A percentile compares a stretch with the other conserved stretches of the same genome.
phyloP scores from a whole-genome alignment of 2,797 vertebrate genomes.

The Mergus octosetaceus region DNA sequence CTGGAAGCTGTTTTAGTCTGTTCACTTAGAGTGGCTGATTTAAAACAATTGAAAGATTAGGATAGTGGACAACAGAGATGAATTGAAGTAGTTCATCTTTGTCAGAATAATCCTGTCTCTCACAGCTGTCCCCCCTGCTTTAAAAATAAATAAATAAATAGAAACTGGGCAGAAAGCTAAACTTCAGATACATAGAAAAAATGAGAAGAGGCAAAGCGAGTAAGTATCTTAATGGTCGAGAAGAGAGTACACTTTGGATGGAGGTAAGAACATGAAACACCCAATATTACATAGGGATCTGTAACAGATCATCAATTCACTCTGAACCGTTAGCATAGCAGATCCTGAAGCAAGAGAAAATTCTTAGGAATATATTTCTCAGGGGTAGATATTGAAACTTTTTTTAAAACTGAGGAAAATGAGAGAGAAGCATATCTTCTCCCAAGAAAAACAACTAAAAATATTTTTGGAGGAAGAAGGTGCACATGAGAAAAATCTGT shows the following conservation, averaged over 20 bases:
- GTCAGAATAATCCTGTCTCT: constrained; percentile 2
- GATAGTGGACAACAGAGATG: constrained; percentile 11
- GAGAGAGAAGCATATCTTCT: neutral
- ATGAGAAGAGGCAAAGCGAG: neutral
- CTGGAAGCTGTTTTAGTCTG: neutral
- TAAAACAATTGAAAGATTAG: constrained; percentile 48
- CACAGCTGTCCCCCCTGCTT: neutral
- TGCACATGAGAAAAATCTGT: neutral
- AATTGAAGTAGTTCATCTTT: constrained; percentile 34
- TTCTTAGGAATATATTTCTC: neutral
- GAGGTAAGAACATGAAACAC: neutral
- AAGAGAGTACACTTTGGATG: neutral
- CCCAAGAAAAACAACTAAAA: neutral
- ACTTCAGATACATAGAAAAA: neutral
- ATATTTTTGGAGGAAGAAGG: neutral
- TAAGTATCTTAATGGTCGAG: neutral
- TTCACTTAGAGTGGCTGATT: constrained; percentile 7
- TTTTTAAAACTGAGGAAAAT: neutral
- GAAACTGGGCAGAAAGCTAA: neutral
- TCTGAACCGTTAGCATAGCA: neutral
- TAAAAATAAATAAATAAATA: neutral
- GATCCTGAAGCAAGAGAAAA: neutral
- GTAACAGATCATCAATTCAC: neutral
- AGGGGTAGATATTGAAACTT: neutral
- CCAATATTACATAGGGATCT: neutral